Base-by-base conservation (phyloP, 2,113 vertebrate species). In the Brevimyrus niger region DNA sequence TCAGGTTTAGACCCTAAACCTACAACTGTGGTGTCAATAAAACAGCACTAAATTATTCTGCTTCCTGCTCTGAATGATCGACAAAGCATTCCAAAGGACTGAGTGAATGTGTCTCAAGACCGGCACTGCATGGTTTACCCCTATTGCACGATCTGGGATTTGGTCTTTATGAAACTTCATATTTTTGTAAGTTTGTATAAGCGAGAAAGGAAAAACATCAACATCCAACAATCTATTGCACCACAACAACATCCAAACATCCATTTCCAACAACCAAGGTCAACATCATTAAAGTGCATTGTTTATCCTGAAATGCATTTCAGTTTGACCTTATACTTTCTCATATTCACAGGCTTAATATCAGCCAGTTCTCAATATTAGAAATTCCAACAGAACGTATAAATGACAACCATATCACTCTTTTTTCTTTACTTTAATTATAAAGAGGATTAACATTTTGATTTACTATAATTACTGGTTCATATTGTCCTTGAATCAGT, bases 1-100 rank as follows among this genome's bases (percentile, higher is more conserved):
- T 93, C 92, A 93, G 92, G 90, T 91, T 89, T 46, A 90, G 92
- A 91, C 92, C 90, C 86, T 89, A 91, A 92, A 88, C 89, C 89
- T 88, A 23, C 50, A 90, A 27, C 47, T 47, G 88, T 27, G 47
- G 11, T 76, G 89, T 86, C 89, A 90, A 69, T 89, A 89, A 91
- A 92, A 65, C 44, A 31, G 83, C 27, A 82, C 46, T 65, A 76
- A 86, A 88, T 58, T 38, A 89, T 47, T 44, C 27, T 31, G 55
- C 17, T 55, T 48, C 55, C 11, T 35, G n/a, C 55, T 76, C 50
- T 83, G 88, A 80, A 48, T 44, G 76, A 85, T 89, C 31, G n/a
- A 58, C 76, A 21, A 89, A n/a, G 35, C 50, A 23, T 27, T 83
- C 19, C 80, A 44, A 13, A 27, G 47, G 21, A 35, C 9, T 10